Base-by-base conservation (phyloP, 1,140 invertebrate species). In the Tetramorium simillimum region DNA sequence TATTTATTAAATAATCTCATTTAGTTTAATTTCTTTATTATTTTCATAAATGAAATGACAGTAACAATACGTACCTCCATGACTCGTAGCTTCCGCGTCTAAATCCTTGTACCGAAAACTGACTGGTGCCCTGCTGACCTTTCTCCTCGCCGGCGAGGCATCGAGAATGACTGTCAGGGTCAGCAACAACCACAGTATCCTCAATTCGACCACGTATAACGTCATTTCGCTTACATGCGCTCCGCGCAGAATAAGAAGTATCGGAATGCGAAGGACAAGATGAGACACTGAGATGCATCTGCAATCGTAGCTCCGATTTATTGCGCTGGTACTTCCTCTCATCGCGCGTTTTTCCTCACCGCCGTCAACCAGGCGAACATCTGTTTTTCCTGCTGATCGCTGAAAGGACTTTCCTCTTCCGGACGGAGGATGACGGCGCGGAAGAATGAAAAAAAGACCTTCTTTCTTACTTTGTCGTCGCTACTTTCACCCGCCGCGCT, bases 21-120 rank as follows among this genome's bases (percentile, higher is more conserved):
- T 33, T 33, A 16, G 0, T 51, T 51, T 33, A 5, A 9, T 56
- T 76, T 77, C 28, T 78, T 78, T 3, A 12, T 65, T 18, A 21
- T 43, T 65, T 3, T 10, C 10, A 33, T 9, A 21, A 76, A 16
- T 18, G 28, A 43, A 14, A 40, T 24, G 3, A 53, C 5, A 18
- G 37, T 33, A 24, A 2, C 40, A 69, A 46, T 69, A 88, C 73
- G 43, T 65, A 89, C 91, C 84, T 90, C 88, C 86, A 33, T 93
- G 91, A 21, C 90, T 65, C 9, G 88, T 93, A 0, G 90, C 92
- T 46, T 92, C 91, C 7, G 90, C 78, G 10, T 92, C 85, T 12
- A 89, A 77, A 84, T 92, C 92, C 14, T 62, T 12, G 0, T 88
- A 92, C 16, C 89, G 87, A n/a, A 94, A 91, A 18, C 81, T 88